Evolutionary conservation across 2,797 vertebrate genomes (phyloP), one percentile per base, ranked within the genome.

Genomic region (Pseudomugil gertrudae): DNA sequence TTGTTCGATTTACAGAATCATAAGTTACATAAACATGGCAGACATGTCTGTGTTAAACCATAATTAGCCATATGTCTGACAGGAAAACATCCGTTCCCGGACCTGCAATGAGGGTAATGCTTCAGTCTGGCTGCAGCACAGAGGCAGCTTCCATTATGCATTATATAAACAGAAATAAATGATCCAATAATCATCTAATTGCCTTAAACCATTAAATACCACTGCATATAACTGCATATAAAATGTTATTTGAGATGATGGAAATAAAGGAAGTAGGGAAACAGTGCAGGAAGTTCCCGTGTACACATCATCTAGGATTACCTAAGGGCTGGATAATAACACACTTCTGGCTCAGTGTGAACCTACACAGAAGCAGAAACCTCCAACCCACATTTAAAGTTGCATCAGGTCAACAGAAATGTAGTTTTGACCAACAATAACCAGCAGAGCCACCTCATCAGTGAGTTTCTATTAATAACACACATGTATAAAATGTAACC

Each of bases 351-450:
- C 57, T 27, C 17, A 6, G 11, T 14, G 32, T 74, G 52, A 57
- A 38, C 57, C 30, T 7, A 35, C 29, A 55, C 27, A 15, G 32
- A 24, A 53, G 48, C 36, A 19, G 4, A 17, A 30, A 26, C 26
- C 10, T 27, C 29, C 19, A 45, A 15, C 15, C 58, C 0, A 35
- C n/a, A 47, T 70, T 6, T 50, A 11, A 23, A 53, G 36, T 32
- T 61, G 17, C 53, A 36, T 77, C 0, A 38, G 58, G 60, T 61
- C 71, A 38, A 63, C 48, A 0, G 58, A 66, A 79, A 74, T 36
- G 47, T 66, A 72, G 63, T 70, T 75, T 63, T 66, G 45, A 63
- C 81, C n/a, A 68, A 40, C 23, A 50, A 24, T 40, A 78, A 29
- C 69, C 74, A 55, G 56, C 23, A 58, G 19, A 53, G 56, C 24